A percentile compares a stretch with the other conserved stretches of the same genome.
phyloP scores from a whole-genome alignment of 2,113 vertebrate genomes.

The Leuciscus idus region DNA sequence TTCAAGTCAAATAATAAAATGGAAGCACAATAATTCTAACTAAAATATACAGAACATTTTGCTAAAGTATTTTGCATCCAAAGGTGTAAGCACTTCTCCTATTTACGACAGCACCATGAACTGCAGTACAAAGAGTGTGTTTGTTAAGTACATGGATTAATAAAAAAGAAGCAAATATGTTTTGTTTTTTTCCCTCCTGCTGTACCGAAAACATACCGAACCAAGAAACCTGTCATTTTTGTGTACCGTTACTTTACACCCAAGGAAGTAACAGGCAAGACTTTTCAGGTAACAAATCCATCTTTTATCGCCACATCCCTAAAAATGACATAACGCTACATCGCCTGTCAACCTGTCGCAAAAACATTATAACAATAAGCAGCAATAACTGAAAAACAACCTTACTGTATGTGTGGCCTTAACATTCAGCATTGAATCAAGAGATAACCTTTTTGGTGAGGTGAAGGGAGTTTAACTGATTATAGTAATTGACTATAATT shows the following conservation, averaged over 20 bases:
- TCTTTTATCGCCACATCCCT: neutral
- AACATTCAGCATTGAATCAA: neutral
- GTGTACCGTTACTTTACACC: too few species aligned
- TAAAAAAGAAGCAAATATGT: too few species aligned
- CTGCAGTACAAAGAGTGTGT: too few species aligned
- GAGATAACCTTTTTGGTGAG: neutral
- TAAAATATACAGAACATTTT: too few species aligned
- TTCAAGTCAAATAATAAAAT: neutral
- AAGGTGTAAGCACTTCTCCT: too few species aligned
- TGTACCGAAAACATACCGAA: too few species aligned
- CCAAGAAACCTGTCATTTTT: too few species aligned
- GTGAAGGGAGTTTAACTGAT: constrained; percentile 23
- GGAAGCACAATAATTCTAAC: too few species aligned
- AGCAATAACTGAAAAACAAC: neutral
- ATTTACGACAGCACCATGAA: too few species aligned
- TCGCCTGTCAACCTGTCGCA: neutral
- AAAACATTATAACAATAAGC: neutral
- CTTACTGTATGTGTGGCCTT: neutral
- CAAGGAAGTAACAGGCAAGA: neutral
- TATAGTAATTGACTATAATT: constrained; percentile 29
- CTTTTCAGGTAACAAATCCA: neutral
- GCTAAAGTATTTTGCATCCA: too few species aligned
- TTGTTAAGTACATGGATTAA: too few species aligned
- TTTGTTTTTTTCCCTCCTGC: too few species aligned
- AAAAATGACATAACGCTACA: neutral